phyloP scores from a whole-genome alignment of 2,888 invertebrate species.

The Cancer borealis region DNA sequence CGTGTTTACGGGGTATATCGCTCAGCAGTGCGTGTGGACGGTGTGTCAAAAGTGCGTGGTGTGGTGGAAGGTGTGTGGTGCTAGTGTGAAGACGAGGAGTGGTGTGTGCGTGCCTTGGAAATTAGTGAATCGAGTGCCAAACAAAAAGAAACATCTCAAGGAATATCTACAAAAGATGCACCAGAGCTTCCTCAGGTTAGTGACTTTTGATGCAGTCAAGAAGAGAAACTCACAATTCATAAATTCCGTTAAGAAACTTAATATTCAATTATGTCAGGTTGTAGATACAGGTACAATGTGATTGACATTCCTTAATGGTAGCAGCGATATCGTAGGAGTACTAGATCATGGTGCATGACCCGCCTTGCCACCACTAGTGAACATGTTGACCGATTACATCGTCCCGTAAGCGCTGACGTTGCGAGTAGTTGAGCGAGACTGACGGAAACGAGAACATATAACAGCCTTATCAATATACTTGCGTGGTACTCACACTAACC shows the following conservation, averaged over 20 bases:
- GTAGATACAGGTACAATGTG: not conserved
- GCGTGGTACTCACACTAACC: not conserved
- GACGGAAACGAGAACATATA: not conserved
- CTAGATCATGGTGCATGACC: not conserved
- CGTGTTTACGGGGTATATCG: not conserved
- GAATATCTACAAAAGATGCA: not conserved
- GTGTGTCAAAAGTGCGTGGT: not conserved
- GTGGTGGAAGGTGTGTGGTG: not conserved
- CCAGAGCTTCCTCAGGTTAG: not conserved
- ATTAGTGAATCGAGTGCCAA: conserved; percentile 15
- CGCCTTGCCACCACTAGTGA: not conserved
- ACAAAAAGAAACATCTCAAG: conserved; percentile 1
- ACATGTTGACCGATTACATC: not conserved
- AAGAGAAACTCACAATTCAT: not conserved
- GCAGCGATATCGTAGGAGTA: not conserved
- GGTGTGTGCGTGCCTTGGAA: conserved; percentile 11
- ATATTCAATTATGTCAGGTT: not conserved
- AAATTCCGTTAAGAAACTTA: not conserved
- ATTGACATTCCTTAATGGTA: not conserved
- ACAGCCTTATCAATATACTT: not conserved
- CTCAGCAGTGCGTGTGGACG: conserved; percentile 16
- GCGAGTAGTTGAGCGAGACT: not conserved
- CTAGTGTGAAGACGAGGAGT: not conserved
- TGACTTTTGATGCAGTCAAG: not conserved
- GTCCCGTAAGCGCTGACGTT: not conserved